Percentiles rank a stretch among this genome's conserved stretches.
phyloP scores from a whole-genome alignment of 2,888 invertebrate genomes.

The Tinea trinotella region DNA sequence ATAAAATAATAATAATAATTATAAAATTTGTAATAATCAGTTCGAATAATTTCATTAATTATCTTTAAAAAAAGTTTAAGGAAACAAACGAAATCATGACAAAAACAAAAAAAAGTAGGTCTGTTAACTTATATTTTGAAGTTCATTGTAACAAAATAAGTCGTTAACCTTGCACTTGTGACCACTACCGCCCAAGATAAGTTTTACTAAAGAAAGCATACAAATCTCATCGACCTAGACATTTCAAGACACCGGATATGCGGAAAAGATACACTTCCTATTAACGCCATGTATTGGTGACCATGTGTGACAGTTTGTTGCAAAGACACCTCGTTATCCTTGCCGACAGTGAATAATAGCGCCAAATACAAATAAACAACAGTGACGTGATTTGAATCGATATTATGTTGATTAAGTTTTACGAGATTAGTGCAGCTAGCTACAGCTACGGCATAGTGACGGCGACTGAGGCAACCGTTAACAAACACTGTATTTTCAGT shows the following conservation, averaged over 20 bases:
- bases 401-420: too few relatives aligned
- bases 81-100: too few relatives aligned
- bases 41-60: too few relatives aligned
- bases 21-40: too few relatives aligned
- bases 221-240: constrained; percentile 15
- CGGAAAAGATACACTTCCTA: constrained; percentile 8
- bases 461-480: too few relatives aligned
- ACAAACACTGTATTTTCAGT: too few relatives aligned
- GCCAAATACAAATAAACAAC: constrained; percentile 2
- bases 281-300: neutral
- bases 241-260: constrained; percentile 7
- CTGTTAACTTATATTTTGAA: neutral
- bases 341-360: neutral
- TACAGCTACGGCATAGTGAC: too few relatives aligned
- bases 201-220: constrained; percentile 1
- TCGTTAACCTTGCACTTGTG: constrained; percentile 5
- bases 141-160: constrained; percentile 3
- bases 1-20: too few relatives aligned
- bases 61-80: too few relatives aligned
- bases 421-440: too few relatives aligned
- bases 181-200: constrained; percentile 8
- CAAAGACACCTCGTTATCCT: constrained; percentile 10
- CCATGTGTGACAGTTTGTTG: neutral
- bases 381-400: neutral
- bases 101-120: too few relatives aligned